phyloP scores from a whole-genome alignment of 2,888 invertebrate genomes.

The Andrena dorsata region DNA sequence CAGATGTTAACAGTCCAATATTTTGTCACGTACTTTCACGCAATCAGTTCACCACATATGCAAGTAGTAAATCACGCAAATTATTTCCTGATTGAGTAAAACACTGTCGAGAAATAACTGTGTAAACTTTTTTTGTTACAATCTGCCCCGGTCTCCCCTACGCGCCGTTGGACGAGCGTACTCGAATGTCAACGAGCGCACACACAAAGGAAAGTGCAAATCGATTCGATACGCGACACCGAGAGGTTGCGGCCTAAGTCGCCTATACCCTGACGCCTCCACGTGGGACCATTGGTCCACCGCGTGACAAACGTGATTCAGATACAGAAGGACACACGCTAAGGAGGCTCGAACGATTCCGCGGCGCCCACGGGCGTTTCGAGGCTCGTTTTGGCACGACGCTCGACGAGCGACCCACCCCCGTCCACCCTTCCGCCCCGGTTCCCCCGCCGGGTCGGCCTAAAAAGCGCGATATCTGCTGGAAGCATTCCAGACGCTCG shows the following conservation, averaged over 20 bases:
- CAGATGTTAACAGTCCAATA: too few relatives aligned
- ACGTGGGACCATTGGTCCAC: background rate
- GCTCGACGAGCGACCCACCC: constrained; percentile 44
- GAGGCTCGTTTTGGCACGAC: constrained; percentile 62
- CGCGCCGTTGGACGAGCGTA: background rate
- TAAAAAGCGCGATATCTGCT: constrained; percentile 59
- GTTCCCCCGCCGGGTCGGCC: constrained; percentile 47
- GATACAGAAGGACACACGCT: constrained; percentile 41
- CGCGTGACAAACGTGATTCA: constrained; percentile 59
- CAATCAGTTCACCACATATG: too few relatives aligned
- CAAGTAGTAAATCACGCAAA: too few relatives aligned
- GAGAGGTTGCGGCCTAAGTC: constrained; percentile 30
- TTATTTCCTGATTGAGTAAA: too few relatives aligned
- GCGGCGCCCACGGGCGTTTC: constrained; percentile 53
- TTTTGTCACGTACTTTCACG: too few relatives aligned
- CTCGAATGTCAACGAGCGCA: background rate
- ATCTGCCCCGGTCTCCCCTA: too few relatives aligned
- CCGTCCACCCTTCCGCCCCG: background rate
- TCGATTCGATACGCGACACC: constrained; percentile 49
- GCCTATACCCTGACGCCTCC: background rate
- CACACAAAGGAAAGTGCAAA: constrained; percentile 10
- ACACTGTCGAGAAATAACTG: too few relatives aligned
- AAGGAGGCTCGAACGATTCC: constrained; percentile 43
- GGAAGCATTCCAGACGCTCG: constrained; percentile 64
- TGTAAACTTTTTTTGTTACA: too few relatives aligned